Evolutionary conservation across 30 jellyfish, hydroid and myxozoan species (phyloP), one percentile per base, ranked within the genome.

Genomic region (Rhopilema esculentum): DNA sequence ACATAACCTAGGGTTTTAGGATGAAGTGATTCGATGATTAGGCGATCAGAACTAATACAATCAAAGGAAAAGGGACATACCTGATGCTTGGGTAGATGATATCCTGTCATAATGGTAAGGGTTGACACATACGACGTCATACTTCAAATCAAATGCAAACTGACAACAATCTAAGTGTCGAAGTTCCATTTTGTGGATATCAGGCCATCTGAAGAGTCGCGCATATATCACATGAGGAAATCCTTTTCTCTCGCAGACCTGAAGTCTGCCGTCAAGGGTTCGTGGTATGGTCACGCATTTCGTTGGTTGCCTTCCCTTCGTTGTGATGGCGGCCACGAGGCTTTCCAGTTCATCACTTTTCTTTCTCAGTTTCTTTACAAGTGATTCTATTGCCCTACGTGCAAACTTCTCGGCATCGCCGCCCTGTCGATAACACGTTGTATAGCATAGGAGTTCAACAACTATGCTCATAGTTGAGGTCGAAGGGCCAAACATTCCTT

Each of bases 401-500:
- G 99, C 99, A 77, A 95, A 95, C 72, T 95, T 95, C 80, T 95
- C 99, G 52, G 99, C 95, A 70, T 95, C 99, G 23, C 99, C 99
- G 49, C 97, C 99, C 79, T 95, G 97, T 12, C 99, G 93, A 73
- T 95, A 95, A 61, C 99, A 88, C 66, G 99, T 95, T 40, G 99
- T 95, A 69, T 88, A 95, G 87, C 99, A 95, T 30, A 95, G 93
- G 30, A 95, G 92, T 69, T 95, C 99, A 33, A 95, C 99, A 18
- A 95, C 99, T 22, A 95, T 95, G 83, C 99, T 95, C 99, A 95
- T 95, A 20, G 97, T 95, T 27, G 97, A 88, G 21, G 98, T 85
- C 27, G 97, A 63, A 68, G 98, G 95, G 64, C 96, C 97, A 63
- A 85, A 86, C 93, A 78, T 77, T 24, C 91, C 96, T 83, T 93